Base-by-base conservation (phyloP, 1,140 invertebrate genomes). In the Melitaea cinxia region DNA sequence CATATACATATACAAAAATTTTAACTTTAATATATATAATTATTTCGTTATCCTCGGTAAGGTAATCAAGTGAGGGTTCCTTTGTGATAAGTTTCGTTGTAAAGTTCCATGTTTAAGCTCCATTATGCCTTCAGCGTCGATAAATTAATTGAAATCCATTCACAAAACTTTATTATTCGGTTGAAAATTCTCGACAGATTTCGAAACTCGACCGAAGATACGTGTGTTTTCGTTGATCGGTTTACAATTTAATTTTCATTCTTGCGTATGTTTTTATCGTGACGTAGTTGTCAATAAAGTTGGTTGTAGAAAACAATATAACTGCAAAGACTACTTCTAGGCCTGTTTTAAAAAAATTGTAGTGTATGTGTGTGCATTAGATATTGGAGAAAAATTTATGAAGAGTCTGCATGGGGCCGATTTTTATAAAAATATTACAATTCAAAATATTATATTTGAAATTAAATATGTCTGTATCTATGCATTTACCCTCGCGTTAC, bases 61-160 rank as follows among this genome's bases (percentile, higher is more conserved):
- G 19, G 57, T 59, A 59, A 59, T 60, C 58, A 60, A 35, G 47
- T 7, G 35, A 39, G 30, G 17, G 24, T 54, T 26, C 59, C 59
- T 62, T 62, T 62, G 50, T 42, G 35, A 4, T 26, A 47, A 42
- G 35, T 42, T 54, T 54, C 14, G 35, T 30, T 62, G 56, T 69
- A 73, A 77, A 76, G 60, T 78, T 75, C 73, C 75, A 79, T 79
- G 77, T 76, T 76, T 60, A 72, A 73, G 68, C 68, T 47, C 68
- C 72, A 73, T 80, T 75, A 75, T 78, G 71, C 76, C 72, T 72
- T 72, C 67, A 61, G 53, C 78, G 74, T 72, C 70, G 71, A 82
- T 78, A 73, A 82, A 80, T 82, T 80, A 77, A 83, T 81, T 81
- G 78, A 81, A 77, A 77, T 78, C 75, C 56, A 62, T 49, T 54